These are phyloP conservation scores for Agapostemon virescens DNA, from an alignment of 2,888 invertebrate species.

Conservation along the genomic window DNA sequence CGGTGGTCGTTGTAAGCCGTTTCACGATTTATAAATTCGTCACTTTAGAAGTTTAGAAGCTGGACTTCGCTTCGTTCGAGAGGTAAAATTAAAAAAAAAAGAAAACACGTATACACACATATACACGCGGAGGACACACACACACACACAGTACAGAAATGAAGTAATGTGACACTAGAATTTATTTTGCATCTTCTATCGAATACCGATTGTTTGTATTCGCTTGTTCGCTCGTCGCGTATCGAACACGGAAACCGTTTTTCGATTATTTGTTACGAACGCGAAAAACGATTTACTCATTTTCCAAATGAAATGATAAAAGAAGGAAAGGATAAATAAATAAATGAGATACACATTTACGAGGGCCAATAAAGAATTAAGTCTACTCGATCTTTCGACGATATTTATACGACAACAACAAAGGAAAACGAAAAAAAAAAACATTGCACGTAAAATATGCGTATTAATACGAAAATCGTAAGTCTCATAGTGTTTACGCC, in stretches of 20 bases:
- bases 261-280: constrained; percentile 30
- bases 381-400: neutral
- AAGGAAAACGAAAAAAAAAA: no score
- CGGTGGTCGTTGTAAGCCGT: neutral
- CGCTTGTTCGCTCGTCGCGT: neutral
- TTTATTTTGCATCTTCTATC: constrained; percentile 38
- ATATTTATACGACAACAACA: constrained; percentile 12
- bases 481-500: constrained; percentile 17
- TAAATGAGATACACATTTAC: constrained; percentile 12
- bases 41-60: constrained; percentile 42
- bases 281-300: constrained; percentile 13
- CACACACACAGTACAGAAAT: no score
- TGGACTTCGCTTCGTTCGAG: constrained; percentile 37
- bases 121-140: no score
- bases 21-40: constrained; percentile 19
- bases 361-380: constrained; percentile 16
- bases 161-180: constrained; percentile 22
- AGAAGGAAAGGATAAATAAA: no score
- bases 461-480: neutral
- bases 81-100: constrained; percentile 22
- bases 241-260: constrained; percentile 2
- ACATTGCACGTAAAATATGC: neutral
- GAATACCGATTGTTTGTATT: constrained; percentile 22
- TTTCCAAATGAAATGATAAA: constrained; percentile 12
- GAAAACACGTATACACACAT: neutral